Percentiles rank a stretch among this genome's conserved stretches.
Evolutionary conservation across 2,797 vertebrate genomes (phyloP).

Genomic region (Sebastes dallii): DNA sequence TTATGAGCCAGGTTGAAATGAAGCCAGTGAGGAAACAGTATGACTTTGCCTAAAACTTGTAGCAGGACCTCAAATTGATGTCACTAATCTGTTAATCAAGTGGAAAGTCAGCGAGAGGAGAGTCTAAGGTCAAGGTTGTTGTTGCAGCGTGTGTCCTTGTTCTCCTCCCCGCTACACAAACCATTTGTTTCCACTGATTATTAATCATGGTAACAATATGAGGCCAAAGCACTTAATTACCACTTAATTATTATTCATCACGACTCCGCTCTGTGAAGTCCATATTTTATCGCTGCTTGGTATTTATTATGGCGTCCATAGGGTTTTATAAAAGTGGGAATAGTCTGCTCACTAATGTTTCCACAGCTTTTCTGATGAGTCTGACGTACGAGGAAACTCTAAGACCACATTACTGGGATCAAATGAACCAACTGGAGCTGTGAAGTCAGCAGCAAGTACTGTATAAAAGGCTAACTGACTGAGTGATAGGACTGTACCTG

Average conservation of each 20-base stretch:
- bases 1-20: slow-evolving; percentile 20
- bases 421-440: slow-evolving; percentile 19
- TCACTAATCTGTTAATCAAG: slow-evolving; percentile 48
- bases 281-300: slow-evolving; percentile 13
- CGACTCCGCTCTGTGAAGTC: slow-evolving; percentile 1
- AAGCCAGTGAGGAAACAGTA: slow-evolving; percentile 8
- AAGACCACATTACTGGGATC: neutral
- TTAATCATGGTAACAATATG: slow-evolving; percentile 28
- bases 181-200: slow-evolving; percentile 27
- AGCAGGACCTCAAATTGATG: slow-evolving; percentile 20
- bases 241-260: slow-evolving; percentile 29
- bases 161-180: slow-evolving; percentile 9
- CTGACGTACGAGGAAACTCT: neutral
- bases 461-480: neutral
- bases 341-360: neutral
- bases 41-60: slow-evolving; percentile 31
- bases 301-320: slow-evolving; percentile 8
- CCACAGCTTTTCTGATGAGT: neutral
- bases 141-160: slow-evolving; percentile 3
- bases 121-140: slow-evolving; percentile 49
- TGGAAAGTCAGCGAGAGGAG: slow-evolving; percentile 32
- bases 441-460: neutral
- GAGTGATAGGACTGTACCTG: neutral
- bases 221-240: slow-evolving; percentile 44
- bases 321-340: slow-evolving; percentile 12